phyloP scores from a whole-genome alignment of 2,113 vertebrate genomes.

The Silurus meridionalis region DNA sequence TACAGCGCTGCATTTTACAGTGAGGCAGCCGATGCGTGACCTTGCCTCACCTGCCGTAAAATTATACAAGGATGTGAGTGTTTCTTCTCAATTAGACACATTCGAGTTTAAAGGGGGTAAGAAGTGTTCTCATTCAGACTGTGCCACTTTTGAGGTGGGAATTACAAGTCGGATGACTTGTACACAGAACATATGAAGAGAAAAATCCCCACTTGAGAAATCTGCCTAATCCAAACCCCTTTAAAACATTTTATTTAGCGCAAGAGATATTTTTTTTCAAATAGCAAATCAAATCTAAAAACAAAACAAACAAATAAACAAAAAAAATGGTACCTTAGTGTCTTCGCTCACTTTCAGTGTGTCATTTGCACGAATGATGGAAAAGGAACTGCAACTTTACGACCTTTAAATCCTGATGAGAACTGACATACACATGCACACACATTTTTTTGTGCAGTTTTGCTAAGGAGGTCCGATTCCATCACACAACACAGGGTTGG shows the following conservation, averaged over 20 bases:
- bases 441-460: conserved; percentile 6
- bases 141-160: background rate
- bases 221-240: background rate
- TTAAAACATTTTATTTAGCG: background rate
- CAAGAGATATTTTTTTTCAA: background rate
- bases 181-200: background rate
- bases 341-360: conserved; percentile 7
- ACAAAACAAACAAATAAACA: background rate
- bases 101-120: background rate
- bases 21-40: background rate
- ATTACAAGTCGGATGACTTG: background rate
- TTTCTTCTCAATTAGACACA: background rate
- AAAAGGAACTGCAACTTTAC: conserved; percentile 41
- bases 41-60: background rate
- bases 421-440: conserved; percentile 10
- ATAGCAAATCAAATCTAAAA: background rate
- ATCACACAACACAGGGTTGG: conserved; percentile 11
- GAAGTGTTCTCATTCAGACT: background rate
- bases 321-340: background rate
- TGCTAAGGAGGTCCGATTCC: conserved; percentile 15
- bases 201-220: background rate
- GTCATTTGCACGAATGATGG: background rate
- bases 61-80: background rate
- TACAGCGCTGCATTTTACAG: background rate
- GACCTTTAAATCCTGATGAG: conserved; percentile 38